Base-by-base conservation (phyloP, 2,113 vertebrate species). In the Galemys pyrenaicus region DNA sequence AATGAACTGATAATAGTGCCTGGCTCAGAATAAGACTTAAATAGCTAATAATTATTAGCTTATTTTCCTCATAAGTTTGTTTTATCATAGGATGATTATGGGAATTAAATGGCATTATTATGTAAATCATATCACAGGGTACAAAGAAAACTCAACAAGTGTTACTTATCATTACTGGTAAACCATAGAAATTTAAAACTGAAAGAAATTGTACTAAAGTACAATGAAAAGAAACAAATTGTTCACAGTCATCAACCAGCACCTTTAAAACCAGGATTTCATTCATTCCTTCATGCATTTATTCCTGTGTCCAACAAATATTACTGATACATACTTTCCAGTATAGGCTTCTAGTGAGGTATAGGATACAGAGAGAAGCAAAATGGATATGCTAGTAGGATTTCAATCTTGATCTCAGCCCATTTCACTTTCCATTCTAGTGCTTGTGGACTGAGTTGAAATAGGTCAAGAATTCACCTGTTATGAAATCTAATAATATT, bases 21-120 rank as follows among this genome's bases (percentile, higher is more conserved):
- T 93, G 81, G 24, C 26, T 88, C 65, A 68, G 68, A 65, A 37
- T 75, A 88, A 96, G 37, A 89, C 75, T 78, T 71, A 92, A 92
- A 64, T 64, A 90, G 86, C 51, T 78, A 20, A 30, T 44, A 87
- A 44, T 58, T 86, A 49, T 28, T 54, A 26, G 15, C 39, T 44
- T 7, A 37, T 60, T 64, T 89, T 73, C 54, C 39, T 67, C 35
- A 24, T n/a, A 67, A 56, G 20, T 15, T 65, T 78, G 30, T 87
- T 84, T 5, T 75, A 62, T 85, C 16, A 35, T 11, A 39, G 46
- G 30, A 56, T 9, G 10, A 35, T 56, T 81, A 49, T 67, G 56
- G 82, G 32, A 39, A 62, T 39, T 79, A 84, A 68, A 64, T 68
- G 49, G 49, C 22, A 74, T 83, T 65, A 26, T 24, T 75, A 56